Conservation (phyloP, 2,113 vertebrate genomes). For the Pomatostomus ruficeps region DNA sequence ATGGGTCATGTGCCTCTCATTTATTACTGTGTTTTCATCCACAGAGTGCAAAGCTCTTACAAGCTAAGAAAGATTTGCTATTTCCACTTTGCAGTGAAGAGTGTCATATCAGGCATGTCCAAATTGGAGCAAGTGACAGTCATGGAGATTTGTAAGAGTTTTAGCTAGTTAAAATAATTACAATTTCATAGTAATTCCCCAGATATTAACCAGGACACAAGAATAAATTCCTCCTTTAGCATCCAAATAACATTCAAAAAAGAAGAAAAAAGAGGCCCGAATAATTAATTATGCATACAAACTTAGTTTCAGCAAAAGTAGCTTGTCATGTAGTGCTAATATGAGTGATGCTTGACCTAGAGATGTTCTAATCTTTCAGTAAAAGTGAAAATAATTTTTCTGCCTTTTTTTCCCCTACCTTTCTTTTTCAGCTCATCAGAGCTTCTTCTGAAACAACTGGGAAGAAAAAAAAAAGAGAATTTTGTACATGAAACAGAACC, state of each 20-base stretch:
- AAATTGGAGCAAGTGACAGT: not conserved
- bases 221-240: not conserved
- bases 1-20: not conserved
- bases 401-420: not conserved
- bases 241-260: constrained; percentile 10
- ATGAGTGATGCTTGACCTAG: constrained; percentile 1
- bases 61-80: not conserved
- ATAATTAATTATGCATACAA: constrained; percentile 16
- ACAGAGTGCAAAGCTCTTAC: not conserved
- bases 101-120: not conserved
- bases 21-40: not conserved
- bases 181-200: not conserved
- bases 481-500: not conserved
- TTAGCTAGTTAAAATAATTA: not conserved
- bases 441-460: not conserved
- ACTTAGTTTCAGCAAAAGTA: constrained; percentile 9
- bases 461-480: not conserved
- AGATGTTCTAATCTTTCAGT: not conserved
- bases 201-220: not conserved
- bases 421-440: not conserved
- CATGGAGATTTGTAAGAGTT: not conserved
- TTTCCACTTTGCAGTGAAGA: not conserved
- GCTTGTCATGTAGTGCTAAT: not conserved
- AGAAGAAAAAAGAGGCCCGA: not conserved
- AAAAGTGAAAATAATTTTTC: not conserved